Percentiles rank a stretch among this genome's conserved stretches.
Conservation (phyloP, 2,113 vertebrate species). For the Porphyrio hochstetteri region DNA sequence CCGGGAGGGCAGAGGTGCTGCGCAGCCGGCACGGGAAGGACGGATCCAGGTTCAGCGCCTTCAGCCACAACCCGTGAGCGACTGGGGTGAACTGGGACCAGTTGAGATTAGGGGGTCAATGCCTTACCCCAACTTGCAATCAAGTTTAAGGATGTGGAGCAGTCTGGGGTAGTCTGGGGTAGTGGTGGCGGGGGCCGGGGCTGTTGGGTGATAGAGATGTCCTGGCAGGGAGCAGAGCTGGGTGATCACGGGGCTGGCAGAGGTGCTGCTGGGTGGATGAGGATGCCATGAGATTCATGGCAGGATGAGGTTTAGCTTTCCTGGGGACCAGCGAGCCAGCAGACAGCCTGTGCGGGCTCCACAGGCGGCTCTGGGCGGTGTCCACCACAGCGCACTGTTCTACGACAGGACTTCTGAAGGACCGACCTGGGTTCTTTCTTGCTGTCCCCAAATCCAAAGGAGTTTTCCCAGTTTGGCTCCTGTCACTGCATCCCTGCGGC, state of each 20-base stretch:
- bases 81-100: not conserved
- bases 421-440: not conserved
- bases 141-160: not conserved
- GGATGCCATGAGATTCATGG: fast-evolving
- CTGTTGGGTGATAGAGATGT: fast-evolving
- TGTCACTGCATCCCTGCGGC: fast-evolving
- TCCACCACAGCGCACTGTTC: not conserved
- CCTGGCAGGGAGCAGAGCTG: fast-evolving
- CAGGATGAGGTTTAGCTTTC: not conserved
- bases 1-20: not conserved
- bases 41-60: fast-evolving
- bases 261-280: fast-evolving
- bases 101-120: not conserved
- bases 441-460: not conserved
- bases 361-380: not conserved
- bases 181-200: fast-evolving
- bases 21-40: not conserved
- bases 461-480: not conserved
- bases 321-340: not conserved
- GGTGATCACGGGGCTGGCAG: not conserved
- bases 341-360: not conserved
- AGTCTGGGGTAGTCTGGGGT: not conserved
- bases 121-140: not conserved
- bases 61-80: fast-evolving
- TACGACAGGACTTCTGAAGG: not conserved